A percentile compares a stretch with the other conserved stretches of the same genome.
phyloP scores from a whole-genome alignment of 2,888 invertebrate species.

The Aethes cnicana region DNA sequence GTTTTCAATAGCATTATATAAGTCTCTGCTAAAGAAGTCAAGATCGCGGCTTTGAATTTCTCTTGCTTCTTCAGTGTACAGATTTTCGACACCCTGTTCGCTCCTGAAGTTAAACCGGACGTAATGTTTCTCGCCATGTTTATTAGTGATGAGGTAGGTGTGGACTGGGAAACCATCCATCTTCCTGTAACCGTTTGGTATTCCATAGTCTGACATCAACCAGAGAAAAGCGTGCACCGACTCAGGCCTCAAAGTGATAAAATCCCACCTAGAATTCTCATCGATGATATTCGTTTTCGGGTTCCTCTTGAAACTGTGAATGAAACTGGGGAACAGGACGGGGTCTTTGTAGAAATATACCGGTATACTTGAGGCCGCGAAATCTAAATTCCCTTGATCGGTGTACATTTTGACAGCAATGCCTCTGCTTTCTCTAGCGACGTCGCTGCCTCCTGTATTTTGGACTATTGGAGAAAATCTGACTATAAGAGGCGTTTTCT shows the following conservation, averaged over 20 bases:
- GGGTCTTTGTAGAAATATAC: constrained; percentile 82
- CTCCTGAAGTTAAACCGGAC: constrained; percentile 95
- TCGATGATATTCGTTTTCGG: constrained; percentile 71
- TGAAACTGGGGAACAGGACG: constrained; percentile 73
- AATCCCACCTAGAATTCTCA: constrained; percentile 73
- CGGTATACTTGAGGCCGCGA: constrained; percentile 75
- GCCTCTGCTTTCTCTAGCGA: constrained; percentile 86
- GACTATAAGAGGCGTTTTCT: constrained; percentile 87
- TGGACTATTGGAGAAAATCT: constrained; percentile 91
- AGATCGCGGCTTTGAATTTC: constrained; percentile 86
- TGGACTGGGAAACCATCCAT: constrained; percentile 96
- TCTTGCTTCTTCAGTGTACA: constrained; percentile 84
- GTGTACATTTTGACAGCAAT: constrained; percentile 60
- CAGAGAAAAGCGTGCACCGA: constrained; percentile 88
- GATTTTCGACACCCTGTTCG: constrained; percentile 90
- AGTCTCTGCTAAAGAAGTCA: constrained; percentile 90
- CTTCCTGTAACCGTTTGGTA: constrained; percentile 91
- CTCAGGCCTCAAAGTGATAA: constrained; percentile 80
- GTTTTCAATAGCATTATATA: constrained; percentile 91
- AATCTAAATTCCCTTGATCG: constrained; percentile 50
- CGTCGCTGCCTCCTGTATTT: constrained; percentile 91
- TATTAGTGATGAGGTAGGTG: constrained; percentile 92
- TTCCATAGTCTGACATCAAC: constrained; percentile 91
- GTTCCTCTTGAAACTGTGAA: constrained; percentile 80
- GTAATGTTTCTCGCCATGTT: constrained; percentile 85